Percentiles rank a stretch among this genome's conserved stretches.
phyloP scores from a whole-genome alignment of 2,113 vertebrate species.

The Oryzias celebensis region DNA sequence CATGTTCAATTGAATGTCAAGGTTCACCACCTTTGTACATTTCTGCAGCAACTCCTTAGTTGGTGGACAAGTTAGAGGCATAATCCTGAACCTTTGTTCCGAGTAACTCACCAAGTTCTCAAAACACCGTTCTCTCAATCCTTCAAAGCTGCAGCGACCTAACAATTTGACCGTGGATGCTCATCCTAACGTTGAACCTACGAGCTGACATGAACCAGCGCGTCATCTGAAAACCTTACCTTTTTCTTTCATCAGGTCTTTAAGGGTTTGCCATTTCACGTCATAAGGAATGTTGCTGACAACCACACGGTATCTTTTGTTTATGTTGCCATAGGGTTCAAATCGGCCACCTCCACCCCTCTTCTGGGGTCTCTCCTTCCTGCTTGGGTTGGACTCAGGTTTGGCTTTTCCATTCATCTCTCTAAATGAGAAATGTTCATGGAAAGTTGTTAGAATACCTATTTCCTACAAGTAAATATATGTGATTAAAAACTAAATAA shows the following conservation, averaged over 20 bases:
- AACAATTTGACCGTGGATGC: constrained; percentile 38
- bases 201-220: background rate
- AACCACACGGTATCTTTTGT: constrained; percentile 92
- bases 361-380: constrained; percentile 91
- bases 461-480: background rate
- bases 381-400: constrained; percentile 82
- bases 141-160: constrained; percentile 38
- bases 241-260: constrained; percentile 98
- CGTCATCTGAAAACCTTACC: constrained; percentile 77
- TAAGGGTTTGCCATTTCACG: constrained; percentile 97
- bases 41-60: constrained; percentile 37
- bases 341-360: constrained; percentile 88
- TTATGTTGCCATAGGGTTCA: constrained; percentile 88
- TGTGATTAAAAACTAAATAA: background rate
- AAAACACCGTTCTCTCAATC: constrained; percentile 23
- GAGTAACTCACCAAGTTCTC: constrained; percentile 36
- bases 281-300: constrained; percentile 98
- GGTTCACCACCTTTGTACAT: constrained; percentile 50
- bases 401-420: constrained; percentile 81
- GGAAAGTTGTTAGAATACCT: background rate
- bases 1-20: constrained; percentile 36
- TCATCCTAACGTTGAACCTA: constrained; percentile 2
- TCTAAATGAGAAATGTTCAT: constrained; percentile 54
- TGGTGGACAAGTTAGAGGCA: constrained; percentile 26
- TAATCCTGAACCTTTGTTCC: constrained; percentile 33